Conservation (phyloP, 2,113 vertebrate species). For the Peromyscus leucopus region DNA sequence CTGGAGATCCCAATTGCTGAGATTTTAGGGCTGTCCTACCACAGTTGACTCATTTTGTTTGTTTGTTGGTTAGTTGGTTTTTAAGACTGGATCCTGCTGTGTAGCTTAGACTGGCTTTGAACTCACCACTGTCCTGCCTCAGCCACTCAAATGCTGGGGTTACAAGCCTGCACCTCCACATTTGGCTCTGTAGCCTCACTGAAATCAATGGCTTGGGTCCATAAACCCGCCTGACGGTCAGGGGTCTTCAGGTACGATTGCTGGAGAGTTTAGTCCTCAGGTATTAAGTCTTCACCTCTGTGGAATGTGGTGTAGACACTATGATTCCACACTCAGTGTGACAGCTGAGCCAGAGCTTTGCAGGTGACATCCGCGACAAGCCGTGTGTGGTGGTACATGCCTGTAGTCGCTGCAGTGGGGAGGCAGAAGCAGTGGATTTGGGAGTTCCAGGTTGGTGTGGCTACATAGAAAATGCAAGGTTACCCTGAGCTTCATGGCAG, state of each 20-base stretch:
- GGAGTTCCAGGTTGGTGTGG: neutral
- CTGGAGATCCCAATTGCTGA: neutral
- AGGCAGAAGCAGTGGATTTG: neutral
- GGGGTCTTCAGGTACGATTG: rapidly evolving
- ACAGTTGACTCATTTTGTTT: neutral
- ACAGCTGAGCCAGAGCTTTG: neutral
- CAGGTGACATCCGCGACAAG: rapidly evolving
- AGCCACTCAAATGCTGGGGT: neutral
- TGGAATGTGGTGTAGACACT: rapidly evolving
- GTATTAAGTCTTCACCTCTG: too few species aligned
- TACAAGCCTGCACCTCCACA: neutral
- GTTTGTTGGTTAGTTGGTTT: neutral
- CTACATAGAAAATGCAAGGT: neutral
- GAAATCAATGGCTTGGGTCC: too few species aligned
- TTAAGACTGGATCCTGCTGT: neutral
- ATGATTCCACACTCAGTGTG: rapidly evolving
- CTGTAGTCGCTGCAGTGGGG: neutral
- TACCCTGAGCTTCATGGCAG: neutral
- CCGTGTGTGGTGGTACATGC: neutral
- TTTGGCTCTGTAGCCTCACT: neutral
- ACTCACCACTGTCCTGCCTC: neutral
- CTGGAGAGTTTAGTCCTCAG: rapidly evolving
- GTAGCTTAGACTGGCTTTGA: neutral
- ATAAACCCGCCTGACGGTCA: rapidly evolving
- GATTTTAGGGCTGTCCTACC: neutral